phyloP scores from a whole-genome alignment of 2,113 vertebrate genomes.

The Gymnorhina tibicen region DNA sequence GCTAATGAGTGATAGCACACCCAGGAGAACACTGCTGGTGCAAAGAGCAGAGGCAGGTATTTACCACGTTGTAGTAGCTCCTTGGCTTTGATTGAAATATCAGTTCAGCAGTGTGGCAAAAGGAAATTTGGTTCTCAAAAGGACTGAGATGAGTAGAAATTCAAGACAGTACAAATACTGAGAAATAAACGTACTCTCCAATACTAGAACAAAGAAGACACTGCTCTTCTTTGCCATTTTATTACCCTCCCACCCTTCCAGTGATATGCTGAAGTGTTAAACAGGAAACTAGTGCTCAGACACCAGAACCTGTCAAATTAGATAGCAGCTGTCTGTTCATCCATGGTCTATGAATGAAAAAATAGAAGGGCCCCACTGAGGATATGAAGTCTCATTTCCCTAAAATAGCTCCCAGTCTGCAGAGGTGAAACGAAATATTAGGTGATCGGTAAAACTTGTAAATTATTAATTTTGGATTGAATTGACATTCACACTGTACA shows the following conservation, averaged over 20 bases:
- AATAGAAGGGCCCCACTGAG: neutral
- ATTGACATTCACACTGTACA: neutral
- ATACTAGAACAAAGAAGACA: neutral
- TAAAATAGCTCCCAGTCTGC: neutral
- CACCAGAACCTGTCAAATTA: neutral
- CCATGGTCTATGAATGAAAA: neutral
- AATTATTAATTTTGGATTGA: neutral
- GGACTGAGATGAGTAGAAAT: neutral
- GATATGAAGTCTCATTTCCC: neutral
- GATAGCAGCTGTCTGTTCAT: neutral
- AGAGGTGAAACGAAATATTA: neutral
- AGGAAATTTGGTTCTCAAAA: neutral
- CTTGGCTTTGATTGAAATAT: neutral
- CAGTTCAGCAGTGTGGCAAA: neutral
- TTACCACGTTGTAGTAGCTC: neutral
- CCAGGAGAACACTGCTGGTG: neutral
- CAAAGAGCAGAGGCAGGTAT: neutral
- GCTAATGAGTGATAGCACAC: neutral
- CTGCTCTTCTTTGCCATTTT: neutral
- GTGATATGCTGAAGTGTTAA: neutral
- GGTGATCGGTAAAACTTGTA: accelerated
- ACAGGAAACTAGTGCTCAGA: neutral
- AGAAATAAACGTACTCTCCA: neutral
- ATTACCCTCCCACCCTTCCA: neutral
- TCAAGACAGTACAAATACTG: neutral